phyloP scores from a whole-genome alignment of 2,113 vertebrate genomes.

The Apus apus region DNA sequence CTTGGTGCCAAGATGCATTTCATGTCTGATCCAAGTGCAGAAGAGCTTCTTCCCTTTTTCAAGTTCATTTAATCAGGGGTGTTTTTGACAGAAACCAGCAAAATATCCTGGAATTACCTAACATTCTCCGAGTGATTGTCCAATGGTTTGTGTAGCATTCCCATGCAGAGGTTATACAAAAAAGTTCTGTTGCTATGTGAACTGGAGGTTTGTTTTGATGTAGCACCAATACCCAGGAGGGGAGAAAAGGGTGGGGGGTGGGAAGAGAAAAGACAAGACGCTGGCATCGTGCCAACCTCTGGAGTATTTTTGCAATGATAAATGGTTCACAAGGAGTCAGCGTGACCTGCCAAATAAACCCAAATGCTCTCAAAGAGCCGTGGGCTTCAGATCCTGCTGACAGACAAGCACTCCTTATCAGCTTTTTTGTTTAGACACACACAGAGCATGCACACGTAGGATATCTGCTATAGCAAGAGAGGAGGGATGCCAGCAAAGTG shows the following conservation, averaged over 20 bases:
- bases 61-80: conserved; percentile 21
- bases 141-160: neutral
- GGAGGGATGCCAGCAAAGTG: neutral
- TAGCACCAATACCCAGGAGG: conserved; percentile 59
- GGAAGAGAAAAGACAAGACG: conserved; percentile 7
- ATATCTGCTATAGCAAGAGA: neutral
- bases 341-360: conserved; percentile 65
- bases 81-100: conserved; percentile 49
- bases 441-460: neutral
- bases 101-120: conserved; percentile 55
- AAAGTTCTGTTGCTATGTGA: conserved; percentile 69
- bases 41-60: conserved; percentile 44
- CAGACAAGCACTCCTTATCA: conserved; percentile 64
- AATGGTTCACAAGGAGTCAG: conserved; percentile 61
- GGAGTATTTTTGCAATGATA: conserved; percentile 58
- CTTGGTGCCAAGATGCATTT: conserved; percentile 40
- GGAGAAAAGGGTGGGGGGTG: neutral
- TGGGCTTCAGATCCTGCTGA: conserved; percentile 64
- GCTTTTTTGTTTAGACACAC: conserved; percentile 42
- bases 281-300: conserved; percentile 47
- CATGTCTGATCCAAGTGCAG: neutral
- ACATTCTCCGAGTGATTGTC: conserved; percentile 15
- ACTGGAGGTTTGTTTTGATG: conserved; percentile 61
- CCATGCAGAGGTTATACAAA: conserved; percentile 51
- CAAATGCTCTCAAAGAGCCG: conserved; percentile 53